These are phyloP conservation scores for Sclerurus mexicanus DNA, from an alignment of 2,113 vertebrate genomes.

Conservation along the genomic window DNA sequence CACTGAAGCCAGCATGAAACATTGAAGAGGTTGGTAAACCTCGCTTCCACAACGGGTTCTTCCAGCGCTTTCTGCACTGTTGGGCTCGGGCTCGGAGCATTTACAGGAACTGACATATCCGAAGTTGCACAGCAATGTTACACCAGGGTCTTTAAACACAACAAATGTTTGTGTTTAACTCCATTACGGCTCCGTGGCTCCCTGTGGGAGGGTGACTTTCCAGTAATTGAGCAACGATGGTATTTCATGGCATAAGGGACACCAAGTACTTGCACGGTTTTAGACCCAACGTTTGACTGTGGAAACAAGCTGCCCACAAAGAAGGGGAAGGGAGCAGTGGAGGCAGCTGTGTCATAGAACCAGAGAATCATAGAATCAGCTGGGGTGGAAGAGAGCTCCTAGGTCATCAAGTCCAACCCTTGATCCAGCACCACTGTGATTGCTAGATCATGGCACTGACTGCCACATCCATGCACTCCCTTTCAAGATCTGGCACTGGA, in stretches of 20 bases:
- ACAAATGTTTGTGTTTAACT: conserved; percentile 58
- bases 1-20: conserved; percentile 50
- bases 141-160: conserved; percentile 64
- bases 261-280: not conserved
- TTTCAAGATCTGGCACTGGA: not conserved
- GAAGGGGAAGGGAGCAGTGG: not conserved
- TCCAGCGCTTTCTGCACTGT: conserved; percentile 54
- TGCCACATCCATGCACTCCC: not conserved
- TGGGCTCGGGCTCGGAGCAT: conserved; percentile 35
- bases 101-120: conserved; percentile 66
- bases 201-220: conserved; percentile 40
- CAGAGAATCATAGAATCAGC: no score
- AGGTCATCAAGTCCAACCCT: no score
- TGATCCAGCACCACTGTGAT: no score
- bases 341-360: not conserved
- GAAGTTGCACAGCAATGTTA: conserved; percentile 31
- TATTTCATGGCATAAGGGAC: not conserved
- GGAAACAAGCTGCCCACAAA: not conserved
- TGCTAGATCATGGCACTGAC: no score
- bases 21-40: conserved; percentile 63
- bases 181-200: not conserved
- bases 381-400: no score
- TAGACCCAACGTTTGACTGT: not conserved
- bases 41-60: conserved; percentile 58
- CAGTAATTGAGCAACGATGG: conserved; percentile 40